A percentile compares a stretch with the other conserved stretches of the same genome.
Conservation (phyloP, 2,888 invertebrate genomes). For the Lysandra coridon region DNA sequence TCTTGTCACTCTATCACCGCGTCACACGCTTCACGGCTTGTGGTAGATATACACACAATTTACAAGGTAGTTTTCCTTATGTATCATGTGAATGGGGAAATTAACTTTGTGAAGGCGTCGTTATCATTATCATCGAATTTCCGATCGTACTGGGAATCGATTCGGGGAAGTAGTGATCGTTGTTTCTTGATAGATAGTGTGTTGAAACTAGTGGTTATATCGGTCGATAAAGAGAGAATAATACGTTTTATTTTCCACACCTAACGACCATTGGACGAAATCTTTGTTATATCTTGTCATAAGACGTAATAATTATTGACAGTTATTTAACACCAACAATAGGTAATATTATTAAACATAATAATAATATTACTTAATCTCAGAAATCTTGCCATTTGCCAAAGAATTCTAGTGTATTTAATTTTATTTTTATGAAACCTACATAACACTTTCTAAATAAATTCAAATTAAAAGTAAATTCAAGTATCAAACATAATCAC, state of each 20-base stretch:
- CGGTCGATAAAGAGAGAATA: no score
- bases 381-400: no score
- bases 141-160: background rate
- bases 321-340: no score
- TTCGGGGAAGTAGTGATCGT: background rate
- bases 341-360: no score
- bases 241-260: no score
- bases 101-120: background rate
- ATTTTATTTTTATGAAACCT: no score
- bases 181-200: background rate
- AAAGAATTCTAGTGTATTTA: no score
- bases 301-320: no score
- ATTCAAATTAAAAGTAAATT: no score
- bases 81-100: background rate
- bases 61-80: constrained; percentile 21
- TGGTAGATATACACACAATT: constrained; percentile 23
- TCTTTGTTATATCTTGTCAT: background rate
- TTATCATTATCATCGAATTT: background rate
- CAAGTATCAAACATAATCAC: no score
- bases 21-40: constrained; percentile 25
- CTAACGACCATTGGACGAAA: background rate
- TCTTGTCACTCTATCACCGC: constrained; percentile 30
- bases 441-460: no score
- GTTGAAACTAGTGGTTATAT: background rate
- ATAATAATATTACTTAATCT: no score